These are phyloP conservation scores for Tipula unca DNA, from an alignment of 2,888 invertebrate species.

Conservation along the genomic window DNA sequence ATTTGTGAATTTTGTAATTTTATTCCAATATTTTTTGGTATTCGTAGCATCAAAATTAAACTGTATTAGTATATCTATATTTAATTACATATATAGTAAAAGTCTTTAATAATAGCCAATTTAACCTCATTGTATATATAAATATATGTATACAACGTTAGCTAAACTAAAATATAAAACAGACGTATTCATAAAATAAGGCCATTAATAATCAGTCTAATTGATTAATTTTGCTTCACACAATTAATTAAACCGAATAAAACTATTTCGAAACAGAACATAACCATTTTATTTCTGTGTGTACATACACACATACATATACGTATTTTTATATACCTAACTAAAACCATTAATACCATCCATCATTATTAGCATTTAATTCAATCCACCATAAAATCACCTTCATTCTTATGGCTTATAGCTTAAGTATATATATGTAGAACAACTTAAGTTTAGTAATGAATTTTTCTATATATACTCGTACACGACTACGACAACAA, in stretches of 20 bases:
- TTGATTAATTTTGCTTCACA: slow-evolving; percentile 2
- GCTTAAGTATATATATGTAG: neutral
- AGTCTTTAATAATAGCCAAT: neutral
- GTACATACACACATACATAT: neutral
- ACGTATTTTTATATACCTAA: neutral
- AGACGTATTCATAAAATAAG: neutral
- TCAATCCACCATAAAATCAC: slow-evolving; percentile 14
- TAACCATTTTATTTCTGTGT: neutral
- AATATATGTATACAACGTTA: neutral
- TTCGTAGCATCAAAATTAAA: no score
- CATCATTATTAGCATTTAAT: neutral
- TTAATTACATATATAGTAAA: neutral
- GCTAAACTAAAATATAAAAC: neutral
- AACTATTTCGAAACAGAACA: neutral
- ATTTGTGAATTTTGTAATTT: no score
- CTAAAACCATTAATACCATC: neutral
- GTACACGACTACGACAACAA: neutral
- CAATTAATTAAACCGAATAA: neutral
- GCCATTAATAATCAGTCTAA: neutral
- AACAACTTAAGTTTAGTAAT: neutral
- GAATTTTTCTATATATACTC: neutral
- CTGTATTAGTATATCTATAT: neutral
- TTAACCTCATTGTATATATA: neutral
- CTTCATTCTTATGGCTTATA: neutral
- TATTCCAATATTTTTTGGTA: no score